Base-by-base conservation (phyloP, 2,797 vertebrate genomes). In the Pipistrellus nathusii region DNA sequence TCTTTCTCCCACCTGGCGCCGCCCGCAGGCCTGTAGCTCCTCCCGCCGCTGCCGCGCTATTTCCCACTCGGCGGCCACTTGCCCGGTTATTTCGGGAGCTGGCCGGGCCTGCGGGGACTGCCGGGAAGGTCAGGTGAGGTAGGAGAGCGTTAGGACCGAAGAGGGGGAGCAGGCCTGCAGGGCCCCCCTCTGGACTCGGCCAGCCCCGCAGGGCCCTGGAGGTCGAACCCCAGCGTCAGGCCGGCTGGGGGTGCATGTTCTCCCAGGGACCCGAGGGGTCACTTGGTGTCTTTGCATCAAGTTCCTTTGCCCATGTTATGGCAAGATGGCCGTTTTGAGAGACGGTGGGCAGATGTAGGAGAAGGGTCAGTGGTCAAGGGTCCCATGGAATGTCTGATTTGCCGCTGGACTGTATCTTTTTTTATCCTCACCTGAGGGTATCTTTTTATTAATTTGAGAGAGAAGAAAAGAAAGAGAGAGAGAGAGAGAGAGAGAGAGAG, bases 71-170 rank as follows among this genome's bases (percentile, higher is more conserved):
- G 38, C 41, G 27, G 84, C 59, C 68, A 13, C 91, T 78, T 82
- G 92, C 84, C 23, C 25, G 15, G 41, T 88, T 95, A 86, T 95
- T 93, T 92, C 72, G 66, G 84, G 88, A 84, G 73, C 25, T 76
- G 62, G 81, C 68, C 38, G 3, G 14, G 51, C 8, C 69, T 17
- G 48, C 15, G 9, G 51, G 21, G 78, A 14, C 13, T 14, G 51
- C 76, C 66, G 17, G 88, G 18, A 55, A 92, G 94, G 81, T 91
- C 91, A 94, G 6, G 12, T 0, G 41, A 94, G 76, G 92, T 55
- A 12, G 90, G 75, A 93, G 59, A 88, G 64, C 6, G 18, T 10
- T 35, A 2, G 44, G 78, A 15, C 2, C 30, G 18, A 41, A 2
- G 13, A 15, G 23, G 3, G 69, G 73, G 38, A 5, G 18, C 11